phyloP scores from a whole-genome alignment of 2,113 vertebrate species.

The Fregata magnificens region DNA sequence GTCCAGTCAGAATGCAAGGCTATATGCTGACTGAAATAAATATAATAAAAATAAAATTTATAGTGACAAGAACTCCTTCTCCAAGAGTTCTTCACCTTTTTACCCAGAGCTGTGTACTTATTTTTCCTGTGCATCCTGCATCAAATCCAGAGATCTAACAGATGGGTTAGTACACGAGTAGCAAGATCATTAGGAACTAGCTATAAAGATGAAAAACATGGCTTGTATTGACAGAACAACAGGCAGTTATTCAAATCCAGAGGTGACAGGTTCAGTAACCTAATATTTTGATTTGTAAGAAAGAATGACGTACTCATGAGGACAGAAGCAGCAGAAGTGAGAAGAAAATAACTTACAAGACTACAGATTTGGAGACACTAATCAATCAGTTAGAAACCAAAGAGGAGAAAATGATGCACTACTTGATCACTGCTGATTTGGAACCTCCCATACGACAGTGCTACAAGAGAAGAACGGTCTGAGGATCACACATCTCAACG shows the following conservation, averaged over 20 bases:
- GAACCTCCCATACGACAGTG: not conserved
- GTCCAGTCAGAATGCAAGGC: not conserved
- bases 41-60: not conserved
- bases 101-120: not conserved
- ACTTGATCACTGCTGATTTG: not conserved
- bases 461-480: not conserved
- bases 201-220: not conserved
- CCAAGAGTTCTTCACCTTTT: not conserved
- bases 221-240: not conserved
- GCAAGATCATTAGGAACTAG: not conserved
- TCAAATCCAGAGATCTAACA: not conserved
- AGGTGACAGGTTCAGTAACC: not conserved
- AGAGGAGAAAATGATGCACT: not conserved
- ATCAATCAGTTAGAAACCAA: not conserved
- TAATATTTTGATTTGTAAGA: not conserved
- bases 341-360: not conserved
- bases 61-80: not conserved
- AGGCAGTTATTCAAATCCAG: not conserved
- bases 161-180: not conserved
- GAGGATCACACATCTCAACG: fast-evolving
- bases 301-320: not conserved
- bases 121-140: not conserved
- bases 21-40: not conserved
- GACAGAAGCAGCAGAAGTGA: not conserved
- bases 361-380: not conserved